Evolutionary conservation across 2,888 invertebrate genomes (phyloP), one percentile per base, ranked within the genome.

Genomic region (Patella caerulea): DNA sequence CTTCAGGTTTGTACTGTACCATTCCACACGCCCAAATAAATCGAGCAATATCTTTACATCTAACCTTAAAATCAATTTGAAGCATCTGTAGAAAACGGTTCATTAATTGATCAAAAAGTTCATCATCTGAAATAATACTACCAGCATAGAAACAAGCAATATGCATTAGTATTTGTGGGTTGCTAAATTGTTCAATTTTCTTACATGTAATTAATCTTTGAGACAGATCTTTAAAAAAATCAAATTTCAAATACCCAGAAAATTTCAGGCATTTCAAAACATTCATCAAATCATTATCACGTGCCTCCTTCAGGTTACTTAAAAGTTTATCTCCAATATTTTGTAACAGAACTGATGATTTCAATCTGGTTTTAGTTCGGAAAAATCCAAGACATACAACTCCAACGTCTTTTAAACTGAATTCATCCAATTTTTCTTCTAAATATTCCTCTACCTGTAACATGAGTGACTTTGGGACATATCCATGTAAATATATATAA

Each of bases 11-110:
- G 45, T 77, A 77, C 54, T 76, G 72, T 29, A 81, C 56, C 3
- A 79, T 81, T 14, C 81, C 81, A 45, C 71, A 71, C 4, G 79
- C 81, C 81, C 81, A 81, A 3, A 81, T 72, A 52, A 81, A 76
- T 73, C 76, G 79, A 29, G 76, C 79, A 17, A 81, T 14, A 29
- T 81, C 81, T 72, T 81, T 81, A 34, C 78, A 76, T 17, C 81
- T 74, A 7, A 78, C 29, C 14, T 55, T 65, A 2, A n/a, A 14
- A 45, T 71, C 19, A 17, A 55, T 53, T 11, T 54, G 14, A 1
- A 81, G 52, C 5, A 78, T 15, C 24, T 45, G 24, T 24, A 70
- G 73, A 45, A 56, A 55, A 4, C 53, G 19, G 55, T 14, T 15
- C 12, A 81, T 59, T 17, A 79, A 59, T 9, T 54, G 15, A n/a